These are phyloP conservation scores for Coilia nasus DNA, from an alignment of 2,797 vertebrate genomes.

Conservation along the genomic window DNA sequence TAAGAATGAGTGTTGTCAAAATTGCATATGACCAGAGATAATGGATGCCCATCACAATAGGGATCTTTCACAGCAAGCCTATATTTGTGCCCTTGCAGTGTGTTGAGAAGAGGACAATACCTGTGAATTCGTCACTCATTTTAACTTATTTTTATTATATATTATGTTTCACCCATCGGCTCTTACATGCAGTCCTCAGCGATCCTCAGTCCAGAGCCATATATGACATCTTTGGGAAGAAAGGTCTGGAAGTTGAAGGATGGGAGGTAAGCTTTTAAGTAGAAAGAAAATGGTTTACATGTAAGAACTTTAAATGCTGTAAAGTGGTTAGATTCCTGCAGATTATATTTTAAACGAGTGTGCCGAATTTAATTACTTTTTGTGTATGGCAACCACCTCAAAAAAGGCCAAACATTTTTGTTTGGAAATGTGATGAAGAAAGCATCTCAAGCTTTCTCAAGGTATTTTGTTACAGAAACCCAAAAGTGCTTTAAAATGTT, in stretches of 20 bases:
- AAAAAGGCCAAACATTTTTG: too few relatives aligned
- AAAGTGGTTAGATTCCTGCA: background rate
- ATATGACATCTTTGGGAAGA: slow-evolving; percentile 97
- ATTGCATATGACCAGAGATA: too few relatives aligned
- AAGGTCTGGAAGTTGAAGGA: slow-evolving; percentile 97
- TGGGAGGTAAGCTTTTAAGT: slow-evolving; percentile 87
- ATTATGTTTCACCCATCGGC: background rate
- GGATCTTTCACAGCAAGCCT: too few relatives aligned
- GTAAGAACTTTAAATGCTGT: background rate
- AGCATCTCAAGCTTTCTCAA: too few relatives aligned
- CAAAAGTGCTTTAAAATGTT: background rate
- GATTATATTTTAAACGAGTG: background rate
- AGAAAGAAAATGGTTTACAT: background rate
- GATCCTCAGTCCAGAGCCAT: slow-evolving; percentile 95
- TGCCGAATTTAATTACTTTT: too few relatives aligned
- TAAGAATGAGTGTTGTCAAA: too few relatives aligned
- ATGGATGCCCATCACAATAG: too few relatives aligned
- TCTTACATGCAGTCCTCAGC: slow-evolving; percentile 81
- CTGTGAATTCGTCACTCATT: background rate
- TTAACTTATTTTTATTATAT: background rate
- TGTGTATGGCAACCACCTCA: too few relatives aligned
- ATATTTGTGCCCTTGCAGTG: background rate
- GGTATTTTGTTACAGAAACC: background rate
- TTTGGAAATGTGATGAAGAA: too few relatives aligned
- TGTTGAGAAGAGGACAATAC: background rate